Conservation (phyloP, 92 coral and sea anemone genomes). For the Porites evermanni region DNA sequence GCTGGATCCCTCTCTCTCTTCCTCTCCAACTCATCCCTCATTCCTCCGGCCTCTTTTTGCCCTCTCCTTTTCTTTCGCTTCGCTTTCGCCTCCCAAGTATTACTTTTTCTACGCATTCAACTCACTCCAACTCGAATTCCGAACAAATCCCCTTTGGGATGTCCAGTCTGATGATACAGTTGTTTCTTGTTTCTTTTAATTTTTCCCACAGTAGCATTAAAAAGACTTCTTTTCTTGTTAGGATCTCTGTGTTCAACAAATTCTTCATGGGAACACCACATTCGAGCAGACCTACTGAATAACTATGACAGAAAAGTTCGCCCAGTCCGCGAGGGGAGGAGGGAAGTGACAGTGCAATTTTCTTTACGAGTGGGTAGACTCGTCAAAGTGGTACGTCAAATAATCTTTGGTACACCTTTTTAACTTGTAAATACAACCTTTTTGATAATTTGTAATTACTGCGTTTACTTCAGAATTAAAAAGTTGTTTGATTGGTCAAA, state of each 20-base stretch:
- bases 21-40: too few species aligned
- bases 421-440: not conserved
- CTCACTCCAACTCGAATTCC: too few species aligned
- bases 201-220: not conserved
- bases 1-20: too few species aligned
- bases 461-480: too few species aligned
- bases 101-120: too few species aligned
- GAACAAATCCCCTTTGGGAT: too few species aligned
- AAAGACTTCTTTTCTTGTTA: not conserved
- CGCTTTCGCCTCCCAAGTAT: too few species aligned
- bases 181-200: not conserved
- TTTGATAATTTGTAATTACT: too few species aligned
- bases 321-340: conserved; percentile 27
- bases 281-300: conserved; percentile 43
- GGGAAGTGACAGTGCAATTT: conserved; percentile 33
- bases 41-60: too few species aligned
- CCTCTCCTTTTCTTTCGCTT: too few species aligned
- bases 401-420: not conserved
- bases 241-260: conserved; percentile 27
- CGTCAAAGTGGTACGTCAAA: conserved; percentile 41
- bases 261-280: conserved; percentile 49
- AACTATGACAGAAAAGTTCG: conserved; percentile 64
- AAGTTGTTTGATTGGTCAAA: too few species aligned
- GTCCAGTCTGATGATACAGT: not conserved
- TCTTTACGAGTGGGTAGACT: conserved; percentile 43